Conservation (phyloP, 2,888 invertebrate species). For the Hyposoter dolosus region DNA sequence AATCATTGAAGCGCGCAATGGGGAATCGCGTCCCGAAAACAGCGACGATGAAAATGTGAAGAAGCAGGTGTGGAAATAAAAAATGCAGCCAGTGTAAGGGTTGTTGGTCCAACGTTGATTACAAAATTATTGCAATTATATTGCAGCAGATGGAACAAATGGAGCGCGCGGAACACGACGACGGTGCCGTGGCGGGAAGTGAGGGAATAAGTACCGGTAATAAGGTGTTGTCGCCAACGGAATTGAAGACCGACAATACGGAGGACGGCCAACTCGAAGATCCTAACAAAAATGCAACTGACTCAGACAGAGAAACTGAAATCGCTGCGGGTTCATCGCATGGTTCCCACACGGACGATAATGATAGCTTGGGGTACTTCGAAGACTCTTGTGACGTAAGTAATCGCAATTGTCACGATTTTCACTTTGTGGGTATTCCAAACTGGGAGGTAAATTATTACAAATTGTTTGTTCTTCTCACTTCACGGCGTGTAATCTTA, state of each 20-base stretch:
- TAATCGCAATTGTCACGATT: slow-evolving; percentile 43
- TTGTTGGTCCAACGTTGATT: slow-evolving; percentile 22
- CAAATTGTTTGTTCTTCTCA: too few relatives aligned
- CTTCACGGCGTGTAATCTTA: too few relatives aligned
- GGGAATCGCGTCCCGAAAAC: slow-evolving; percentile 22
- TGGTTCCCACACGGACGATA: slow-evolving; percentile 40
- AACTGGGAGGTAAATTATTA: slow-evolving; percentile 3
- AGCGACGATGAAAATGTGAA: slow-evolving; percentile 25
- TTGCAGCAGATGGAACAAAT: slow-evolving; percentile 38
- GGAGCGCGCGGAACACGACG: slow-evolving; percentile 20
- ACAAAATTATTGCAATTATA: slow-evolving; percentile 33
- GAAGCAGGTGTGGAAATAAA: slow-evolving; percentile 22
- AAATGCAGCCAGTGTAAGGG: slow-evolving; percentile 32
- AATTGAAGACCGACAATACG: slow-evolving; percentile 14
- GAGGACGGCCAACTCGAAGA: slow-evolving; percentile 6
- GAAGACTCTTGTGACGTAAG: slow-evolving; percentile 38
- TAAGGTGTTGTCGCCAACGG: slow-evolving; percentile 14
- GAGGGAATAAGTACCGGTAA: slow-evolving; percentile 21
- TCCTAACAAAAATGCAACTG: slow-evolving; percentile 13
- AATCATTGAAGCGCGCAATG: slow-evolving; percentile 9
- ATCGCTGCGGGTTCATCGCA: slow-evolving; percentile 32
- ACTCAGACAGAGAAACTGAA: slow-evolving; percentile 13
- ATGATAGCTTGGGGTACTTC: slow-evolving; percentile 27
- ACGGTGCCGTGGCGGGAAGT: slow-evolving; percentile 27
- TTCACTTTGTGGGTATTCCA: slow-evolving; percentile 36